These are phyloP conservation scores for Phaedon cochleariae DNA, from an alignment of 2,888 invertebrate species.

Conservation along the genomic window DNA sequence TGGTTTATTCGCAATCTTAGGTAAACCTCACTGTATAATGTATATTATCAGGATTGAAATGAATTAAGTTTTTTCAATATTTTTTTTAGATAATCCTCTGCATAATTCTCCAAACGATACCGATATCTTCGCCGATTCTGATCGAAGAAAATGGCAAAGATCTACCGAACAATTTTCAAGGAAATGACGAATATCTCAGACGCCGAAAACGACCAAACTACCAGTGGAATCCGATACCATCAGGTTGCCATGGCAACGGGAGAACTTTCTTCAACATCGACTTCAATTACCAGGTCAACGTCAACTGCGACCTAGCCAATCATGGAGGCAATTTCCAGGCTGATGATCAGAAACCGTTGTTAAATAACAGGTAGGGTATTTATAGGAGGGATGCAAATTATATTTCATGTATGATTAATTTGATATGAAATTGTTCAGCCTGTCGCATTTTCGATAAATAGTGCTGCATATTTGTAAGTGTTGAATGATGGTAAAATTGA, in stretches of 20 bases:
- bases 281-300: conserved; percentile 51
- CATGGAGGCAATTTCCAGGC: conserved; percentile 23
- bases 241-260: conserved; percentile 43
- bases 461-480: no score
- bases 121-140: conserved; percentile 13
- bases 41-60: no score
- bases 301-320: conserved; percentile 46
- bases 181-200: conserved; percentile 13
- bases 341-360: conserved; percentile 1
- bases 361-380: conserved; percentile 1
- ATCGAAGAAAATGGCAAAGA: conserved; percentile 28
- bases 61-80: no score
- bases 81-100: not conserved
- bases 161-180: conserved; percentile 17
- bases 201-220: conserved; percentile 16
- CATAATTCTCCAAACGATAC: conserved; percentile 4
- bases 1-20: no score
- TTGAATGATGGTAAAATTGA: no score
- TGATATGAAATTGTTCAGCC: no score
- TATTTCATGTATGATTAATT: not conserved
- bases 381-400: not conserved
- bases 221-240: conserved; percentile 7
- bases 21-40: no score
- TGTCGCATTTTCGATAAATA: no score
- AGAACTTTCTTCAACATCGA: conserved; percentile 51